Percentiles rank a stretch among this genome's conserved stretches.
phyloP scores from a whole-genome alignment of 2,113 vertebrate genomes.

The Jaculus jaculus region DNA sequence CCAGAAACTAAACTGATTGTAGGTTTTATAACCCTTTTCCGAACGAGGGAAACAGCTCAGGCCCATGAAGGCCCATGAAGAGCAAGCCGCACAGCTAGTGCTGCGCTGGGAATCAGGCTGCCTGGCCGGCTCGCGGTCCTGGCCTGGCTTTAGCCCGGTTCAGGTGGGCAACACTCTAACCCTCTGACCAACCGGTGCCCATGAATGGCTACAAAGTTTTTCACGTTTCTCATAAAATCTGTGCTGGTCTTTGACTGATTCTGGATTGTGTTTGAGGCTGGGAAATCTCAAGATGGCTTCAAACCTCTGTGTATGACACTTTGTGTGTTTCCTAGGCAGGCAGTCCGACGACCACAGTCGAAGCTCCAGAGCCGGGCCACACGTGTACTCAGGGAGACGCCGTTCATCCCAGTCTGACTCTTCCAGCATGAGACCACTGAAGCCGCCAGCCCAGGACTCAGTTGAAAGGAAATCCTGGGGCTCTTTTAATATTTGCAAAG shows the following conservation, averaged over 20 bases:
- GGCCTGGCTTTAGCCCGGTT: constrained; percentile 76
- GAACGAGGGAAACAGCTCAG: constrained; percentile 86
- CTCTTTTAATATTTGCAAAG: constrained; percentile 51
- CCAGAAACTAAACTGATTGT: constrained; percentile 87
- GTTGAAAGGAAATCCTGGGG: constrained; percentile 35
- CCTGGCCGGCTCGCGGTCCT: constrained; percentile 77
- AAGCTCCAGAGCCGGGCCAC: background rate
- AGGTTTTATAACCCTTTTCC: constrained; percentile 86
- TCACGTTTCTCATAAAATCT: constrained; percentile 69
- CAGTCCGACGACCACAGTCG: background rate
- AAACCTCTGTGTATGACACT: constrained; percentile 30
- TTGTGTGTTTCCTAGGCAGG: background rate
- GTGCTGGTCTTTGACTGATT: constrained; percentile 72
- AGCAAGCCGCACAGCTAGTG: constrained; percentile 73
- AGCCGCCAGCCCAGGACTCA: constrained; percentile 15
- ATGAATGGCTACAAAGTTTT: constrained; percentile 81
- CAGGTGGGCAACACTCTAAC: constrained; percentile 79
- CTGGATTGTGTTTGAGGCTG: constrained; percentile 47
- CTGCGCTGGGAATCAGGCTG: constrained; percentile 77
- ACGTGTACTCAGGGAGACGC: background rate
- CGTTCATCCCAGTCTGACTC: background rate
- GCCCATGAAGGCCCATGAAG: constrained; percentile 83
- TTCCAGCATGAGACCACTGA: background rate
- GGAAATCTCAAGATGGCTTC: constrained; percentile 42
- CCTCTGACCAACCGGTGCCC: constrained; percentile 78